phyloP scores from a whole-genome alignment of 2,797 vertebrate species.

The Scomberomorus guttatus region DNA sequence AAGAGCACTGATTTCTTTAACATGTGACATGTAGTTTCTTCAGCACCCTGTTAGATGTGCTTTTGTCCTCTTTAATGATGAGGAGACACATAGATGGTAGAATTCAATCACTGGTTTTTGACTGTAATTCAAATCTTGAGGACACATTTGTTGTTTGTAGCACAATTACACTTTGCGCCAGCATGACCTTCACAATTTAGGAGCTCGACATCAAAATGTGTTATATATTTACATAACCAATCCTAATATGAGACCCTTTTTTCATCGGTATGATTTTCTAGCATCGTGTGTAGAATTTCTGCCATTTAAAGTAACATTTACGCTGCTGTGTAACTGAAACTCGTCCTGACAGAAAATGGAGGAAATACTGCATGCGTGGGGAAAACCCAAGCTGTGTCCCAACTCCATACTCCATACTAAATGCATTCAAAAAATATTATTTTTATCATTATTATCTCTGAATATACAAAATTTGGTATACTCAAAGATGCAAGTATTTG shows the following conservation, averaged over 20 bases:
- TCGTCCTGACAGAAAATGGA: neutral
- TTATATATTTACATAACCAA: neutral
- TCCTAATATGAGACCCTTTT: neutral
- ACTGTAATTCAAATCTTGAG: constrained; percentile 4
- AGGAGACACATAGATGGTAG: neutral
- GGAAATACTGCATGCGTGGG: too few species aligned
- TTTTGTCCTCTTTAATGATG: neutral
- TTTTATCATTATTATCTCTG: too few species aligned
- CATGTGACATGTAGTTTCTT: neutral
- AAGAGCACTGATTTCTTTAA: neutral
- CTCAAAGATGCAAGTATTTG: neutral
- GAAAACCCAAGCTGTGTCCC: neutral
- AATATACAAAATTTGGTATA: too few species aligned
- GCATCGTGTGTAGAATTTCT: neutral
- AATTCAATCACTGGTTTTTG: constrained; percentile 12
- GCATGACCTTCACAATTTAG: neutral
- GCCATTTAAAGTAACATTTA: neutral
- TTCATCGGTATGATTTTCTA: neutral
- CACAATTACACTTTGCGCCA: neutral
- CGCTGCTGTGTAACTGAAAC: neutral
- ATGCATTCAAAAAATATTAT: neutral
- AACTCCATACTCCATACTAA: neutral
- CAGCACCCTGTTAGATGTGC: neutral
- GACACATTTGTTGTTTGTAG: neutral
- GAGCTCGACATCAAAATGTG: neutral